These are phyloP conservation scores for Amiota mariae DNA, from an alignment of 2,888 invertebrate species.

Conservation along the genomic window DNA sequence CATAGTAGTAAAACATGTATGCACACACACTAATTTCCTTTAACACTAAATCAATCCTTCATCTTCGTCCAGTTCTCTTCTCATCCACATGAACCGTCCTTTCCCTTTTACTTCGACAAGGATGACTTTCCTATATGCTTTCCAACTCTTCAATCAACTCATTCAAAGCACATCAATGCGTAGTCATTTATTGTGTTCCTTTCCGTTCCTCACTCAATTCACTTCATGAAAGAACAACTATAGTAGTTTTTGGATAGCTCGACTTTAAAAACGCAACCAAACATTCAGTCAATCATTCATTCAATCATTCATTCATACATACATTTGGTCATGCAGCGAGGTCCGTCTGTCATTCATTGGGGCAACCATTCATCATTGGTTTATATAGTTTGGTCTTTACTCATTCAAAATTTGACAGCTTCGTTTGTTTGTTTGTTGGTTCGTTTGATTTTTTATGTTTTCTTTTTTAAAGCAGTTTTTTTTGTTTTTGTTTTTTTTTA, in stretches of 20 bases:
- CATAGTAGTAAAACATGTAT: too few relatives aligned
- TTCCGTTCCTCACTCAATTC: not conserved
- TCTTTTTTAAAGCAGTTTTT: constrained; percentile 44
- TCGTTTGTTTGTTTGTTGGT: constrained; percentile 63
- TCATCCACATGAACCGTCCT: not conserved
- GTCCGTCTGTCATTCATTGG: not conserved
- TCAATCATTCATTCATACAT: not conserved
- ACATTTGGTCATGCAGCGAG: not conserved
- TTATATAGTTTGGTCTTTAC: constrained; percentile 61
- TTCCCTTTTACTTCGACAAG: not conserved
- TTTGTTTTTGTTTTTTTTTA: constrained; percentile 43
- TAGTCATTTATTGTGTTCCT: not conserved
- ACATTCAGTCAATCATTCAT: constrained; percentile 13
- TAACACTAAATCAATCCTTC: constrained; percentile 62
- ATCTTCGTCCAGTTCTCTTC: not conserved
- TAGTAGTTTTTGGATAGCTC: not conserved
- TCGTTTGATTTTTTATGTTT: constrained; percentile 44
- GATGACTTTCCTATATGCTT: constrained; percentile 21
- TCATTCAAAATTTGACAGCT: constrained; percentile 68
- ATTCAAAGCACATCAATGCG: constrained; percentile 18
- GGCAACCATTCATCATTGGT: constrained; percentile 59
- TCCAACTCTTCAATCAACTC: constrained; percentile 8
- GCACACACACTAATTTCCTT: constrained; percentile 57
- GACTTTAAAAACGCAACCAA: not conserved
- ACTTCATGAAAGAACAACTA: not conserved